phyloP scores from a whole-genome alignment of 2,888 invertebrate species.

The Zaprionus obscuricornis region DNA sequence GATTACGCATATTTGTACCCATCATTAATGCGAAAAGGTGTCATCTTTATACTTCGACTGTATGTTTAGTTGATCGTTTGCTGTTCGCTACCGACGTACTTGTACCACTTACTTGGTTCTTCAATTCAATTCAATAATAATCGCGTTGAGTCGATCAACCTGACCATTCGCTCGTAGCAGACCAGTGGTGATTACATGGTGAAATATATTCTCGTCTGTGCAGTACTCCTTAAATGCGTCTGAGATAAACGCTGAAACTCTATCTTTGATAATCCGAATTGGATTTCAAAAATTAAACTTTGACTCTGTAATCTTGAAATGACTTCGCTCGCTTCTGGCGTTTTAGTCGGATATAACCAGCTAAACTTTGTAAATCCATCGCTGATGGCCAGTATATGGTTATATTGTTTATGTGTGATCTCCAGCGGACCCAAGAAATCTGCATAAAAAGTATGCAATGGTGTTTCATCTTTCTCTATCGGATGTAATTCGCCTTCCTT shows the following conservation, averaged over 20 bases:
- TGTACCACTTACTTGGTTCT: slow-evolving; percentile 12
- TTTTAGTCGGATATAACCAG: slow-evolving; percentile 78
- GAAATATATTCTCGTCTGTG: slow-evolving; percentile 69
- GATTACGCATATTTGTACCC: slow-evolving; percentile 19
- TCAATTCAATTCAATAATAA: slow-evolving; percentile 3
- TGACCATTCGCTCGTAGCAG: slow-evolving; percentile 79
- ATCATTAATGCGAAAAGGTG: too few relatives aligned
- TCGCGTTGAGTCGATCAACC: slow-evolving; percentile 67
- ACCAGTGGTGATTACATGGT: slow-evolving; percentile 53
- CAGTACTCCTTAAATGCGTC: slow-evolving; percentile 74
- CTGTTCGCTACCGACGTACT: neutral
- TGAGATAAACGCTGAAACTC: slow-evolving; percentile 67
- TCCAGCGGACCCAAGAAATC: slow-evolving; percentile 79
- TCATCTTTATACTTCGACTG: slow-evolving; percentile 5
- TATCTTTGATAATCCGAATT: slow-evolving; percentile 71
- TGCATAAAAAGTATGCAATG: slow-evolving; percentile 52
- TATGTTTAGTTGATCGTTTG: slow-evolving; percentile 6
- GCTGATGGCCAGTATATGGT: slow-evolving; percentile 71
- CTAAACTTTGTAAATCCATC: slow-evolving; percentile 80
- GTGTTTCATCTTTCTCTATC: slow-evolving; percentile 34
- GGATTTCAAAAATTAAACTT: slow-evolving; percentile 80
- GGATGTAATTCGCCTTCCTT: slow-evolving; percentile 42
- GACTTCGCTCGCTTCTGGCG: slow-evolving; percentile 65
- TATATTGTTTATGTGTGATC: slow-evolving; percentile 55
- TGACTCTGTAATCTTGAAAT: slow-evolving; percentile 65